Evolutionary conservation across 2,888 invertebrate species (phyloP).

Genomic region (Chrysolina americana): DNA sequence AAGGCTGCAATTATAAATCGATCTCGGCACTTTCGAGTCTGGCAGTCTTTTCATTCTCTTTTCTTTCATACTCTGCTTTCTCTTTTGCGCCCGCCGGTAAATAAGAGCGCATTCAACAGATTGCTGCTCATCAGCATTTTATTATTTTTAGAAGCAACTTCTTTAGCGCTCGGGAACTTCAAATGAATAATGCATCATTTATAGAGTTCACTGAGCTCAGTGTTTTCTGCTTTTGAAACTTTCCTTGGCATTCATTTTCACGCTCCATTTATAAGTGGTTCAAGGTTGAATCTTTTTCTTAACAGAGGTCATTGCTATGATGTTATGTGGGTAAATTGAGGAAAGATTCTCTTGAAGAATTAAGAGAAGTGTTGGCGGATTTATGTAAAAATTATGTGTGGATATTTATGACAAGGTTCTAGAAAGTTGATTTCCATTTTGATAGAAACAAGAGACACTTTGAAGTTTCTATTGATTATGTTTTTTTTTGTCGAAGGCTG

Average conservation of each 20-base stretch:
- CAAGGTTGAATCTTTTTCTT: slow-evolving; percentile 49
- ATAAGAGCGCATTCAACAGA: slow-evolving; percentile 70
- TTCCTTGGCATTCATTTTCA: slow-evolving; percentile 59
- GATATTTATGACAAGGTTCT: not conserved
- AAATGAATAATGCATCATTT: slow-evolving; percentile 65
- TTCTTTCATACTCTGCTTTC: slow-evolving; percentile 54
- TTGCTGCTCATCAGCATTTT: slow-evolving; percentile 70
- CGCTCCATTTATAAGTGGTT: slow-evolving; percentile 55
- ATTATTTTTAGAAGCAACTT: slow-evolving; percentile 68
- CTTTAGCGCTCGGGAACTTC: slow-evolving; percentile 59
- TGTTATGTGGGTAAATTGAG: not conserved
- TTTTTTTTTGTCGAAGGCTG: too few species aligned
- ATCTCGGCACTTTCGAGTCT: slow-evolving; percentile 63
- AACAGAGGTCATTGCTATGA: not conserved
- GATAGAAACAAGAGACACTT: too few species aligned
- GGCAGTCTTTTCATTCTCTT: slow-evolving; percentile 50
- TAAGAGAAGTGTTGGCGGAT: not conserved
- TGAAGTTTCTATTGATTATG: too few species aligned
- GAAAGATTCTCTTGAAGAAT: not conserved
- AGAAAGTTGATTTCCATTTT: not conserved
- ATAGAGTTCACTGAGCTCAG: slow-evolving; percentile 60
- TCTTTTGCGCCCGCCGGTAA: slow-evolving; percentile 60
- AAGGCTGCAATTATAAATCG: slow-evolving; percentile 72
- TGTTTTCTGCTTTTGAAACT: slow-evolving; percentile 57
- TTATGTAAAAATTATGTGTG: too few species aligned